Base-by-base conservation (phyloP, 2,797 vertebrate species). In the Crenuchus spilurus region DNA sequence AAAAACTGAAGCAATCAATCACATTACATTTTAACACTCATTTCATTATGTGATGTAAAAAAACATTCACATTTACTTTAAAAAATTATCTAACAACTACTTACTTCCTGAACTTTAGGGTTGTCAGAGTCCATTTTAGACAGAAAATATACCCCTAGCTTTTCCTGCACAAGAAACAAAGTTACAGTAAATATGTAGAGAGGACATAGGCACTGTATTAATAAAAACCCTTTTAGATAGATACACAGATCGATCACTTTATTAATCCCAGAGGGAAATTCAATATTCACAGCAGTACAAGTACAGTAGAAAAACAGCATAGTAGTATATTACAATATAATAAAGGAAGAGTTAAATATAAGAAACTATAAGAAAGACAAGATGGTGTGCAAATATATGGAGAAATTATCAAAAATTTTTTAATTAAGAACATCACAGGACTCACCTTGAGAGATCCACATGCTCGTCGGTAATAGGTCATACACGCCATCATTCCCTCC, bases 401-500 rank as follows among this genome's bases (percentile, higher is more conserved):
- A n/a, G n/a, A n/a, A n/a, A n/a, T n/a, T n/a, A 41, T 1, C 16
- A 42, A 62, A 3, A 13, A 22, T 5, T 49, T 49, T 6, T 46
- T 28, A 14, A 64, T 58, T 13, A 6, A 11, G 4, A 22, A 11
- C 13, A 62, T 11, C 26, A 33, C 10, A 6, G 4, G 8, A 66
- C 80, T 88, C 72, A 93, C 96, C 91, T 93, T 90, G 54, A 97
- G 89, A 51, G 95, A 96, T 22, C 95, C 96, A 72, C 96, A 97
- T 20, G 95, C 96, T 70, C 94, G 84, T 5, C 95, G 94, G 74
- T 96, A 98, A 76, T 87, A 94, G 11, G 71, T 93, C 94, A 98
- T 94, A 71, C 96, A 98, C 2, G 95, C 93, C 0, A 86, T 92
- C 93, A 96, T 95, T 31, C 96, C 96, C 74, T 96, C 95, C 92